phyloP scores from a whole-genome alignment of 2,113 vertebrate genomes.

The Motacilla alba region DNA sequence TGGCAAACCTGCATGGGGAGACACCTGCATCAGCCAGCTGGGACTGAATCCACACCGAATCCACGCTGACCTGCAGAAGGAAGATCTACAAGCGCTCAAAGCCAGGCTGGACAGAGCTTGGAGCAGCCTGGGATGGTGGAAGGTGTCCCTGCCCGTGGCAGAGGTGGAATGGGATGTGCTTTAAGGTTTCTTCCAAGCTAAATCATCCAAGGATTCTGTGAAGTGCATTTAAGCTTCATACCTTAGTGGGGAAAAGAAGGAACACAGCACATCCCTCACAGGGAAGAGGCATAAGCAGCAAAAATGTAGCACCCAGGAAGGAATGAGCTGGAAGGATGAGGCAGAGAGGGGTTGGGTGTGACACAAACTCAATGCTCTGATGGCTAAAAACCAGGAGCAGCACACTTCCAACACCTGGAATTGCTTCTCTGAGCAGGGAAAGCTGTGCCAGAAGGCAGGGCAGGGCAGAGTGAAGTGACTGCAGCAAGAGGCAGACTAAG shows the following conservation, averaged over 20 bases:
- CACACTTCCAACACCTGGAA: not conserved
- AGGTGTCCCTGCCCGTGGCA: not conserved
- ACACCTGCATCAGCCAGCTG: not conserved
- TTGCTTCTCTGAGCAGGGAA: not conserved
- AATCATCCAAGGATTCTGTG: not conserved
- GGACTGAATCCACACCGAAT: fast-evolving
- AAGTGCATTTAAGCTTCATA: not conserved
- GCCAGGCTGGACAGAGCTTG: not conserved
- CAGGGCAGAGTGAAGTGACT: fast-evolving
- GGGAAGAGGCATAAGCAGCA: fast-evolving
- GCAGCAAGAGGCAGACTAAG: fast-evolving
- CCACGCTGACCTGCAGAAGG: not conserved
- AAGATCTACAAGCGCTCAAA: not conserved
- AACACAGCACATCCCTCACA: not conserved
- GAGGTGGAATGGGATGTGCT: not conserved
- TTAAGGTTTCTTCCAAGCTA: not conserved
- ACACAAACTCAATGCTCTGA: not conserved
- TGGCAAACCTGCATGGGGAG: conserved; percentile 68
- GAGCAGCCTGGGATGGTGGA: not conserved
- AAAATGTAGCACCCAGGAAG: fast-evolving
- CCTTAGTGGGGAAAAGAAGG: not conserved
- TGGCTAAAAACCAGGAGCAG: not conserved
- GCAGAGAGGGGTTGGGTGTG: not conserved
- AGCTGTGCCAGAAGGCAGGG: not conserved
- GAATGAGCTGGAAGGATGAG: fast-evolving